These are phyloP conservation scores for Planiliza haematocheilus DNA, from an alignment of 2,113 vertebrate genomes.

Conservation along the genomic window DNA sequence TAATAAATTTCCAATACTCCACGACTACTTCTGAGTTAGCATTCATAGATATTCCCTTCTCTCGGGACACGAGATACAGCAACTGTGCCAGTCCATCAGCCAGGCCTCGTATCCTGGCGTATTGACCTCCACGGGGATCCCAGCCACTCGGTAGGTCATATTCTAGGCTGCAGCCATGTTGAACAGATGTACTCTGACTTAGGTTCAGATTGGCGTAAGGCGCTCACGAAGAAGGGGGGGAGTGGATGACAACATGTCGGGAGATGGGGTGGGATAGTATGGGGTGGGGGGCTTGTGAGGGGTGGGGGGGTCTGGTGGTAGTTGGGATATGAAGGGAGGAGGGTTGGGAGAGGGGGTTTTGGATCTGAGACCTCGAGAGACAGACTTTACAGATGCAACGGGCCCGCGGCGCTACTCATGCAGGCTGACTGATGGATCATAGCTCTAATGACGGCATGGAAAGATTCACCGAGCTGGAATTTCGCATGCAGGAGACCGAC, in stretches of 20 bases:
- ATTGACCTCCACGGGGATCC: constrained; percentile 46
- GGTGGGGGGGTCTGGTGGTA: constrained; percentile 14
- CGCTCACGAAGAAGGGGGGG: constrained; percentile 49
- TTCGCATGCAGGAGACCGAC: constrained; percentile 63
- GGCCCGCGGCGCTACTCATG: constrained; percentile 61
- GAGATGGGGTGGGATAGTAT: constrained; percentile 45
- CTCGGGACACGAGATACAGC: neutral
- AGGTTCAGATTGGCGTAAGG: constrained; percentile 71
- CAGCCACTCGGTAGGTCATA: constrained; percentile 57
- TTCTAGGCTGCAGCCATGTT: constrained; percentile 71
- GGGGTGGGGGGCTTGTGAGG: no score
- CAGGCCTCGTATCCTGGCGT: neutral
- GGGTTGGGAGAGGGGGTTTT: constrained; percentile 32
- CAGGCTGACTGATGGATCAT: constrained; percentile 42
- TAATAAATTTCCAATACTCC: no score
- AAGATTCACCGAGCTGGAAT: constrained; percentile 72
- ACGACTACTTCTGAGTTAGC: neutral
- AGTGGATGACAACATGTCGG: constrained; percentile 59
- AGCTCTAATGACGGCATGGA: constrained; percentile 60
- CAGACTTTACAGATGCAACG: constrained; percentile 70
- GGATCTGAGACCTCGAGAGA: constrained; percentile 50
- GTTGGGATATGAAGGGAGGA: constrained; percentile 37
- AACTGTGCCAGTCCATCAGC: constrained; percentile 16
- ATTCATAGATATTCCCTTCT: neutral
- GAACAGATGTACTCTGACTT: constrained; percentile 82